phyloP scores from a whole-genome alignment of 2,113 vertebrate genomes.

The Myrmecobius fasciatus region DNA sequence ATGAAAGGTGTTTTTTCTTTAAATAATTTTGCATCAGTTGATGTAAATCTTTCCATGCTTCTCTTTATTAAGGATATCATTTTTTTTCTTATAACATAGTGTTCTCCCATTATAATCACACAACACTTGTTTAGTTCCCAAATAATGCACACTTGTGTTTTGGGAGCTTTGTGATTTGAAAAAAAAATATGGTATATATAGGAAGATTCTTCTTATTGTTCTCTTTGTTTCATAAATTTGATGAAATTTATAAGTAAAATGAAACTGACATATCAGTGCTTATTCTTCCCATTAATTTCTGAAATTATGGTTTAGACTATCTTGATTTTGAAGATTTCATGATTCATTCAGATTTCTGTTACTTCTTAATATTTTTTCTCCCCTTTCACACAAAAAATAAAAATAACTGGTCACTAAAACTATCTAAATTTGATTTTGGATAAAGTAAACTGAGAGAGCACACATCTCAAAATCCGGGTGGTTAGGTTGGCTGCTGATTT shows the following conservation, averaged over 20 bases:
- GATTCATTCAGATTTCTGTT: background rate
- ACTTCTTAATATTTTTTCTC: background rate
- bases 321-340: background rate
- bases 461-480: background rate
- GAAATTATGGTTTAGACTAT: background rate
- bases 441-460: slow-evolving; percentile 13
- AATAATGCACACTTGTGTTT: background rate
- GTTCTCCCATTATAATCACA: background rate
- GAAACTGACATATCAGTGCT: background rate
- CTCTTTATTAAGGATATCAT: background rate
- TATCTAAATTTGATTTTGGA: slow-evolving; percentile 3
- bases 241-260: background rate
- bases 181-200: background rate
- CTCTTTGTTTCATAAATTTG: background rate
- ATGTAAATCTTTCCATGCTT: background rate
- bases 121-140: background rate
- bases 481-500: background rate
- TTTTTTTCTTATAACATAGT: background rate
- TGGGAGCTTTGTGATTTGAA: background rate
- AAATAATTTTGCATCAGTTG: background rate
- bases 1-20: background rate
- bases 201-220: background rate
- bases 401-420: slow-evolving; percentile 15
- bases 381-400: background rate
- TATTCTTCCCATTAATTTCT: background rate